phyloP scores from a whole-genome alignment of 2,113 vertebrate species.

The Pangasianodon gigas region DNA sequence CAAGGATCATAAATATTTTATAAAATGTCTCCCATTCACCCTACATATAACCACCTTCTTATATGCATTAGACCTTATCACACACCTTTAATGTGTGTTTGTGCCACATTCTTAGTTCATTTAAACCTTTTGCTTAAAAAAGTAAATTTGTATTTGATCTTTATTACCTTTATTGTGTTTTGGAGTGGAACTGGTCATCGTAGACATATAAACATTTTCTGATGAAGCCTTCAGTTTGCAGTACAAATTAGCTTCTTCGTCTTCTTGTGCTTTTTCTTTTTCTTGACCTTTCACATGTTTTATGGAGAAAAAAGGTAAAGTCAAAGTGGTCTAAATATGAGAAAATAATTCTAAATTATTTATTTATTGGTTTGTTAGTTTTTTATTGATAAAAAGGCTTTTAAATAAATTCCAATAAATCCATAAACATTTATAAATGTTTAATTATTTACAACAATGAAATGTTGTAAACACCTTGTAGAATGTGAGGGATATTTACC shows the following conservation, averaged over 20 bases:
- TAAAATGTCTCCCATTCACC: neutral
- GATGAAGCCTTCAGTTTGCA: neutral
- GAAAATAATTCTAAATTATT: neutral
- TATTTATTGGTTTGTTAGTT: neutral
- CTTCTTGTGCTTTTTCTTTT: neutral
- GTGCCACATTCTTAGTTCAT: neutral
- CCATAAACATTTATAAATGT: too few relatives aligned
- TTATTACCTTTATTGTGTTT: neutral
- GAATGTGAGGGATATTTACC: too few relatives aligned
- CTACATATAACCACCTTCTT: neutral
- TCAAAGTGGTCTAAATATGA: neutral
- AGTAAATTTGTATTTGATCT: neutral
- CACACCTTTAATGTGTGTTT: neutral
- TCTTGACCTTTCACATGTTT: too few relatives aligned
- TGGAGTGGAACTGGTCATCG: neutral
- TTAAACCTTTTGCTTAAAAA: neutral
- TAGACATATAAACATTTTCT: neutral
- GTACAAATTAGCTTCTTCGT: neutral
- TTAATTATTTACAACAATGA: too few relatives aligned
- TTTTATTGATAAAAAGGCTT: too few relatives aligned
- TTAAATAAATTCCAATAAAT: too few relatives aligned
- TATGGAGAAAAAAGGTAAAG: neutral
- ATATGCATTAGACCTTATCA: neutral
- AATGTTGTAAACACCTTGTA: too few relatives aligned
- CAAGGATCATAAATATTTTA: neutral